Base-by-base conservation (phyloP, 2,797 vertebrate genomes). In the Crenuchus spilurus region DNA sequence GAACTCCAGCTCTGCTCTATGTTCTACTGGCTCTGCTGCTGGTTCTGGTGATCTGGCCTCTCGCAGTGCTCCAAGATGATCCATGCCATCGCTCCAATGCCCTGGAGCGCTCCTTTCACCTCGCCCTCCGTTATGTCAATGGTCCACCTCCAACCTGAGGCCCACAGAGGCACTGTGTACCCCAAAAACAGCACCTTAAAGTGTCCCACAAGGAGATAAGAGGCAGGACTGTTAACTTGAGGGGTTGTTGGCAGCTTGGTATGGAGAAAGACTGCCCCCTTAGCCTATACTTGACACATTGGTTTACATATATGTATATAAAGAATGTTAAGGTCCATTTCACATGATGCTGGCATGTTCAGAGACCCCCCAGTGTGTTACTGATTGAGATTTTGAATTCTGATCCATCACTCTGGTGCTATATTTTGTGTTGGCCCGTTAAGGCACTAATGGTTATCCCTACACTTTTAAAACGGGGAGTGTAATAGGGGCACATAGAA, bases 111-210 rank as follows among this genome's bases (percentile, higher is more conserved):
- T 80, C 83, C 30, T 85, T 90, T 83, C 90, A 94, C 78, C 83
- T 95, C 41, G 84, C 84, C 0, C 90, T 96, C 35, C 88, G 82
- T 8, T 94, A 96, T 31, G 87, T 95, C 79, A 94, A 93, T 0
- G 95, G 94, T 1, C 93, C 92, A 0, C 95, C 95, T 0, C 94
- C 95, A 0, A 90, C 92, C 52, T 95, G 89, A 93, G 24, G 33
- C 31, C 14, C 13, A 0, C 9, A 61, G 30, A 33, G 24, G 7
- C 20, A 4, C 18, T 48, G 6, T 9, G 6, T 51, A 14, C 44
- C 24, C 44, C 6, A n/a, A 76, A 55, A 13, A 33, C 26, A 14
- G 2, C 11, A 14, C 11, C 11, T 63, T 72, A 31, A 7, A 63
- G 24, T 22, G 6, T 18, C 0, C 2, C n/a, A 9, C 49, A 26